A percentile compares a stretch with the other conserved stretches of the same genome.
Conservation (phyloP, 2,888 invertebrate species). For the Erebia aethiops region DNA sequence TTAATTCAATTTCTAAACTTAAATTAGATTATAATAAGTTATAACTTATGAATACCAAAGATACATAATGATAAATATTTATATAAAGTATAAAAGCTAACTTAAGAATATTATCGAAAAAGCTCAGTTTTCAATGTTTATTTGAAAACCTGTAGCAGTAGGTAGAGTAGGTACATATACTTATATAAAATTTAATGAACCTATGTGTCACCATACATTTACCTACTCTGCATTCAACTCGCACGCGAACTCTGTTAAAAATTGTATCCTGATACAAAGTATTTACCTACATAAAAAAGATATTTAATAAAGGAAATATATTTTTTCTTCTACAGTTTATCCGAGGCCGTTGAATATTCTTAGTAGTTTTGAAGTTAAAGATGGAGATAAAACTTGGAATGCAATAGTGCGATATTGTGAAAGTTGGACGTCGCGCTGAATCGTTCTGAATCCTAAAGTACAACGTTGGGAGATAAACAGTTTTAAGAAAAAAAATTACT, state of each 20-base stretch:
- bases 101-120: no score
- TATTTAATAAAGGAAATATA: constrained; percentile 25
- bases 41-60: neutral
- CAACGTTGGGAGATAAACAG: constrained; percentile 6
- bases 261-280: no score
- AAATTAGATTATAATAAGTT: no score
- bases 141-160: no score
- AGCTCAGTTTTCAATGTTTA: no score
- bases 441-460: constrained; percentile 55
- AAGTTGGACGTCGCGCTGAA: constrained; percentile 55
- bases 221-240: no score
- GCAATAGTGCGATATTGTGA: constrained; percentile 60
- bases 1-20: neutral
- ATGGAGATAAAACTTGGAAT: constrained; percentile 58
- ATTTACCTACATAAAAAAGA: neutral
- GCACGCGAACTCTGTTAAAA: no score
- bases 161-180: neutral
- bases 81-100: neutral
- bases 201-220: no score
- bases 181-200: no score
- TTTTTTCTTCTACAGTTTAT: constrained; percentile 37
- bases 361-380: constrained; percentile 54
- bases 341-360: constrained; percentile 48
- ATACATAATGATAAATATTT: no score
- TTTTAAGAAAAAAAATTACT: no score